Evolutionary conservation across 1,140 invertebrate species (phyloP).

Genomic region (Macrotrachela quadricornifera): DNA sequence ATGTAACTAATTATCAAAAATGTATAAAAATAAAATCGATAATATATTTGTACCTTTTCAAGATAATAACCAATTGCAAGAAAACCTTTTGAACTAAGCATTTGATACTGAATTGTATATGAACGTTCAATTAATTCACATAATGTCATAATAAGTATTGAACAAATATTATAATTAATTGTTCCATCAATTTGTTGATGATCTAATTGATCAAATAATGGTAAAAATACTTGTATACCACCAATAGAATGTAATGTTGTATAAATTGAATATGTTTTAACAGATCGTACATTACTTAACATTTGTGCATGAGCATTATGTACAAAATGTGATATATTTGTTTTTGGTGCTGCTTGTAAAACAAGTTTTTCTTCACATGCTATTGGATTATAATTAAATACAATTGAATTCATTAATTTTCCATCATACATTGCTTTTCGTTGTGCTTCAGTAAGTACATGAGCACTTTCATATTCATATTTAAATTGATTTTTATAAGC

Average conservation of each 20-base stretch:
- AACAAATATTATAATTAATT: conserved; percentile 31
- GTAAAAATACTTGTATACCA: conserved; percentile 91
- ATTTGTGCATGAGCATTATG: conserved; percentile 95
- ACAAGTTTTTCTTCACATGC: conserved; percentile 86
- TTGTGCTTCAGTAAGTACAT: conserved; percentile 72
- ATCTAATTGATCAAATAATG: conserved; percentile 88
- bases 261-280: conserved; percentile 94
- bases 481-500: conserved; percentile 97
- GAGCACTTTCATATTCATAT: conserved; percentile 90
- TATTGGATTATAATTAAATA: conserved; percentile 99
- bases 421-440: conserved; percentile 90
- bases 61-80: conserved; percentile 90
- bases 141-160: conserved; percentile 31
- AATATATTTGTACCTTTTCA: conserved; percentile 40
- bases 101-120: conserved; percentile 87
- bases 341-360: conserved; percentile 71
- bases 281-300: conserved; percentile 93
- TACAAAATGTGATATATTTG: conserved; percentile 85
- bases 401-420: conserved; percentile 77
- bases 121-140: conserved; percentile 88
- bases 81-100: conserved; percentile 91
- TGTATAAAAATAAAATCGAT: no score
- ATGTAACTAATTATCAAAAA: no score
- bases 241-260: conserved; percentile 95
- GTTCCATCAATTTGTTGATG: conserved; percentile 38